A percentile compares a stretch with the other conserved stretches of the same genome.
Conservation (phyloP, 2,888 invertebrate species). For the Parnassius mnemosyne region DNA sequence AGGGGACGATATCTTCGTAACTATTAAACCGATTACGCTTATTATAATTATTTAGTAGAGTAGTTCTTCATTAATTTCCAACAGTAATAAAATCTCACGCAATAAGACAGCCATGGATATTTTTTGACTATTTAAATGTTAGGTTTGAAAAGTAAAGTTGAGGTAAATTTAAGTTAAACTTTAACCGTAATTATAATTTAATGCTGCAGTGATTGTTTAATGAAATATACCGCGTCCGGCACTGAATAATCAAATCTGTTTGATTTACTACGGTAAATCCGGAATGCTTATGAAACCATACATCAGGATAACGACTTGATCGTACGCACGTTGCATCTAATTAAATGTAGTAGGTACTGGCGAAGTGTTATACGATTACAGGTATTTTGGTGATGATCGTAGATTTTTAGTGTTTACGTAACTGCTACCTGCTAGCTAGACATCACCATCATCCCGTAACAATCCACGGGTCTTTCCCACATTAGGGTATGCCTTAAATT, state of each 20-base stretch:
- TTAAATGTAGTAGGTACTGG: slow-evolving; percentile 17
- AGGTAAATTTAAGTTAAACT: not conserved
- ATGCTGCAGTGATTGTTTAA: slow-evolving; percentile 15
- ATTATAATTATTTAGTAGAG: too few species aligned
- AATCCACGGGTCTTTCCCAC: too few species aligned
- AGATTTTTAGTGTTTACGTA: not conserved
- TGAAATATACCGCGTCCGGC: slow-evolving; percentile 30
- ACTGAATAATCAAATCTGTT: slow-evolving; percentile 71
- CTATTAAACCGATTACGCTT: too few species aligned
- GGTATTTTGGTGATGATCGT: not conserved
- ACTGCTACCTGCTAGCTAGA: not conserved
- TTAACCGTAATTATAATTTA: slow-evolving; percentile 18
- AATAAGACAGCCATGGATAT: too few species aligned
- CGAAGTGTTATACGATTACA: slow-evolving; percentile 2
- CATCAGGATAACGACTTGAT: slow-evolving; percentile 54
- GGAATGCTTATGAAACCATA: slow-evolving; percentile 65
- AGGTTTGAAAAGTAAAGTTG: too few species aligned
- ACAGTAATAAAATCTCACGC: too few species aligned
- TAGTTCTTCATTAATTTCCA: too few species aligned
- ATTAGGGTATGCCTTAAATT: too few species aligned
- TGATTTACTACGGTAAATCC: slow-evolving; percentile 68
- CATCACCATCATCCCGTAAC: too few species aligned
- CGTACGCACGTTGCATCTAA: slow-evolving; percentile 34
- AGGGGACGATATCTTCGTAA: too few species aligned
- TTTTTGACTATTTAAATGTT: too few species aligned